Conservation (phyloP, 2,797 vertebrate species). For the Tenualosa thibaudeaui region DNA sequence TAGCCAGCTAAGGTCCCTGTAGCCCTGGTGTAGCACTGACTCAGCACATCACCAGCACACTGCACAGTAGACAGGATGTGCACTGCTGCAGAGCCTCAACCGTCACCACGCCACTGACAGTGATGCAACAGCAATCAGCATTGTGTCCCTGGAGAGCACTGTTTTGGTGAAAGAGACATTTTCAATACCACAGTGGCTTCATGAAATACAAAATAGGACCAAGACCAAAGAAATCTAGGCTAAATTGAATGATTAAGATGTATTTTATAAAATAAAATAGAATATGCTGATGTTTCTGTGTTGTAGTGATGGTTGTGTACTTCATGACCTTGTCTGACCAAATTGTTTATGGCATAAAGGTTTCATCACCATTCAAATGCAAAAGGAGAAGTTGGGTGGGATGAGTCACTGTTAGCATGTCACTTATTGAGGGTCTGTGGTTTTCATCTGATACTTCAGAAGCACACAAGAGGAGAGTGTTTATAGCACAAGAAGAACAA, state of each 20-base stretch:
- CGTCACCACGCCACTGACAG: neutral
- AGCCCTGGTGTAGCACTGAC: neutral
- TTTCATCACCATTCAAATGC: neutral
- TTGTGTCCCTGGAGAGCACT: neutral
- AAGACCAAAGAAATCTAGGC: neutral
- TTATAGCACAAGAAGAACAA: neutral
- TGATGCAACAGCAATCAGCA: neutral
- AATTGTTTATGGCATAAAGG: neutral
- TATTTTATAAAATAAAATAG: neutral
- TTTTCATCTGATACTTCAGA: neutral
- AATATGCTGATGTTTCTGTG: neutral
- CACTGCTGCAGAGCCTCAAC: neutral
- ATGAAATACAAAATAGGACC: neutral
- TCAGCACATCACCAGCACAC: conserved; percentile 10
- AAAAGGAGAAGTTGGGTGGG: neutral
- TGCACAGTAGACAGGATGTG: neutral
- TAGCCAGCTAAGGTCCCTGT: neutral
- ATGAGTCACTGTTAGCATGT: neutral
- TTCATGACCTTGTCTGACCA: neutral
- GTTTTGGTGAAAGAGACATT: too few species aligned
- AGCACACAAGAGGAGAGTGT: neutral
- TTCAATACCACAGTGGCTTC: too few species aligned
- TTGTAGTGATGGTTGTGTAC: neutral
- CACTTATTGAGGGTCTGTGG: neutral
- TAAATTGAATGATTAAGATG: neutral